Conservation (phyloP, 2,113 vertebrate genomes). For the Laticauda colubrina region DNA sequence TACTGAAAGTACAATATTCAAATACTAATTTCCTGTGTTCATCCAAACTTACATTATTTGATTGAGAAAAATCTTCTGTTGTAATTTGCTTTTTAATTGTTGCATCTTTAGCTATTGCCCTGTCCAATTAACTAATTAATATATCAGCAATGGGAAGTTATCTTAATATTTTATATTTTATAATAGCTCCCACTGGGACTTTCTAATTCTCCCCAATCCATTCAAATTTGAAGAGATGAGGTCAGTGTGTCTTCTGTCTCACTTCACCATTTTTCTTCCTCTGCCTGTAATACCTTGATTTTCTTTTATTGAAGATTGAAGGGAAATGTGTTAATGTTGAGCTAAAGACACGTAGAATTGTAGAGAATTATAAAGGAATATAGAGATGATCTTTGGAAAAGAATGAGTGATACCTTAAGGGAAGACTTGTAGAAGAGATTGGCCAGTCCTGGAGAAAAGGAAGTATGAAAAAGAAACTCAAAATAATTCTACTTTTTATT, state of each 20-base stretch:
- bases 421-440: background rate
- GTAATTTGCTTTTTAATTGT: background rate
- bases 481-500: background rate
- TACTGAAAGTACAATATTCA: background rate
- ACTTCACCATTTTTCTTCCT: background rate
- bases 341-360: background rate
- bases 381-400: background rate
- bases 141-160: background rate
- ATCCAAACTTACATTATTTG: background rate
- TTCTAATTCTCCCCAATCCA: background rate
- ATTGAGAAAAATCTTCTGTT: background rate
- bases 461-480: background rate
- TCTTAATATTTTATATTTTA: background rate
- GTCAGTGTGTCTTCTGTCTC: background rate
- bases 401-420: background rate
- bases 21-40: background rate
- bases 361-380: background rate
- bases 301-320: background rate
- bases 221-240: background rate
- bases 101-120: background rate
- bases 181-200: background rate
- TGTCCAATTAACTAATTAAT: background rate
- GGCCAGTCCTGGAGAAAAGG: background rate
- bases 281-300: background rate
- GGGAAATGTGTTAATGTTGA: background rate